Evolutionary conservation across 2,888 invertebrate species (phyloP), one percentile per base, ranked within the genome.

Genomic region (Chrysotoxum bicinctum): DNA sequence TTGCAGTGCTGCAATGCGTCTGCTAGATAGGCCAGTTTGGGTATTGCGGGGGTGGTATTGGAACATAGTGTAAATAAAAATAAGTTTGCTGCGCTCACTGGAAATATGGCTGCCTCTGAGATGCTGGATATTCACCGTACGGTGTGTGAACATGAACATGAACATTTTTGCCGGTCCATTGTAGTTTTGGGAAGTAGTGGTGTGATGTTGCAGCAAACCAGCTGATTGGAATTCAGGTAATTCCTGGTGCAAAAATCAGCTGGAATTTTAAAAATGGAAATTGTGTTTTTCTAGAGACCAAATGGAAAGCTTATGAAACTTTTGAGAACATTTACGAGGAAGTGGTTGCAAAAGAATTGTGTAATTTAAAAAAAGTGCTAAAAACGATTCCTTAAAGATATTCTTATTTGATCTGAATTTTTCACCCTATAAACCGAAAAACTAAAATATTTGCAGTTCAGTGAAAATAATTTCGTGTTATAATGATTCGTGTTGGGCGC

Each of bases 1-100:
- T 74, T 81, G 85, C 85, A 85, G 85, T 69, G 77, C 77, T 85
- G 85, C 81, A 77, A 58, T 81, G 76, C 80, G 85, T 58, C 79
- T 56, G 30, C 52, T 26, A 37, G 12, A 19, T 30, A 2, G 26
- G 19, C 10, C 7, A 43, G 21, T 43, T 48, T 43, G 37, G 19
- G n/a, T 54, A 48, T 26, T 72, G 84, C 80, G 84, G 80, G 84
- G 84, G 84, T 84, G 84, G 58, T 19, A n/a, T 58, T 66, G 79
- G 45, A 75, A 10, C 21, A 50, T 50, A 32, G 78, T 66, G 74
- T 79, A 79, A 79, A 79, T 70, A 79, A 69, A 84, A 79, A 75
- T 70, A 79, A 56, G 43, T 54, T 66, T 52, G 66, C 70, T 45
- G 66, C 45, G 64, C 45, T 69, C 52, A 21, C 50, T 84, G 79